Evolutionary conservation across 2,113 vertebrate genomes (phyloP).

Genomic region (Oxyura jamaicensis): DNA sequence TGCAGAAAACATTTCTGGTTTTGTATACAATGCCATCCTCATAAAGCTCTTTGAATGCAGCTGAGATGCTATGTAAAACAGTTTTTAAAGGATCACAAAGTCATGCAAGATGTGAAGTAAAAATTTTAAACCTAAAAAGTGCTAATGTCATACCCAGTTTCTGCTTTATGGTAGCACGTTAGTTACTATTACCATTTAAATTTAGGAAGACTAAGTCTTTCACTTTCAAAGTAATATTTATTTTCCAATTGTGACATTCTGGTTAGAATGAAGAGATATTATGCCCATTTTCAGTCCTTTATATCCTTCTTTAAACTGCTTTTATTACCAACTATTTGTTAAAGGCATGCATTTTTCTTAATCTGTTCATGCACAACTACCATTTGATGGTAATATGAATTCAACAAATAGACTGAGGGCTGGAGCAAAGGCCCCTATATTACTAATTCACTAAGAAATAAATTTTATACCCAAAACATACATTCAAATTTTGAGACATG

Average conservation of each 20-base stretch:
- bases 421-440: not conserved
- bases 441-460: not conserved
- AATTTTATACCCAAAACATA: not conserved
- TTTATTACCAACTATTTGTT: not conserved
- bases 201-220: not conserved
- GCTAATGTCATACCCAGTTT: not conserved
- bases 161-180: not conserved
- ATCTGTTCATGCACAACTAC: not conserved
- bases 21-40: not conserved
- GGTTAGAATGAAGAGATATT: not conserved
- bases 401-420: not conserved
- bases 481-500: not conserved
- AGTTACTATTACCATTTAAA: not conserved
- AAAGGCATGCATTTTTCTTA: not conserved
- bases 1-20: not conserved
- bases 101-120: not conserved
- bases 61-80: not conserved
- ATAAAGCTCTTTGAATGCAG: not conserved
- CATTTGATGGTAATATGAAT: not conserved
- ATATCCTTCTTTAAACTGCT: not conserved
- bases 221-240: not conserved
- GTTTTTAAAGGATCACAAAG: not conserved
- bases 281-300: not conserved
- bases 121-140: not conserved
- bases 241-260: not conserved